phyloP scores from a whole-genome alignment of 2,797 vertebrate genomes.

The Petrocephalus schoutedeni region DNA sequence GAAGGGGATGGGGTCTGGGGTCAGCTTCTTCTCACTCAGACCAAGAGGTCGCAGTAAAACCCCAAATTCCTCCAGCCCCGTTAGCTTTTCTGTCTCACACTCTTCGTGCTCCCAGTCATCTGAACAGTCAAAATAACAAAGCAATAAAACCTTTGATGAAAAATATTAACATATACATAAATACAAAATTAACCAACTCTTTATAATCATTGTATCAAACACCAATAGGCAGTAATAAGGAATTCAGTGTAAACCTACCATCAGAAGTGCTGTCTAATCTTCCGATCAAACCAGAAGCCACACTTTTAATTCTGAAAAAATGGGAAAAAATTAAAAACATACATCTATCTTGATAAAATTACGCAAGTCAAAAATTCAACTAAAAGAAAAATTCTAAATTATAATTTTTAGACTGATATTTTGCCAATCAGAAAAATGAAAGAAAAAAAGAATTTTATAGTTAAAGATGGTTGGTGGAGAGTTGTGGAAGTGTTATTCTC shows the following conservation, averaged over 20 bases:
- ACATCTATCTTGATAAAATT: not conserved
- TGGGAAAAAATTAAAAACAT: not conserved
- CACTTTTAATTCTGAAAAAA: slow-evolving; percentile 57
- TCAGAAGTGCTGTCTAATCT: slow-evolving; percentile 67
- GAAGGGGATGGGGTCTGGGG: slow-evolving; percentile 69
- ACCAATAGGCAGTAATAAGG: not conserved
- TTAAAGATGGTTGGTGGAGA: not conserved
- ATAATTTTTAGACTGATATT: not conserved
- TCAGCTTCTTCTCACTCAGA: slow-evolving; percentile 66
- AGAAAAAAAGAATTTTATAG: not conserved
- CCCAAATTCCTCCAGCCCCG: slow-evolving; percentile 71
- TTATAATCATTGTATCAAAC: not conserved
- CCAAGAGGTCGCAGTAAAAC: slow-evolving; percentile 64
- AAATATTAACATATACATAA: not conserved
- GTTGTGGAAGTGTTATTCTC: not conserved
- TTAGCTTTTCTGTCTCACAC: slow-evolving; percentile 57
- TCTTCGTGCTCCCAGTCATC: slow-evolving; percentile 70
- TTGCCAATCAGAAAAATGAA: not conserved
- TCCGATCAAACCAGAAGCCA: slow-evolving; percentile 69
- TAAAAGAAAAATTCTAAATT: not conserved
- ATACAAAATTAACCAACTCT: not conserved
- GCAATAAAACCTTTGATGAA: not conserved
- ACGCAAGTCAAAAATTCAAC: not conserved
- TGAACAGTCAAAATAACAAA: slow-evolving; percentile 29
- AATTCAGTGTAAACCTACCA: slow-evolving; percentile 46